Evolutionary conservation across 1,140 invertebrate species (phyloP).

Genomic region (Drosophila setifemur): DNA sequence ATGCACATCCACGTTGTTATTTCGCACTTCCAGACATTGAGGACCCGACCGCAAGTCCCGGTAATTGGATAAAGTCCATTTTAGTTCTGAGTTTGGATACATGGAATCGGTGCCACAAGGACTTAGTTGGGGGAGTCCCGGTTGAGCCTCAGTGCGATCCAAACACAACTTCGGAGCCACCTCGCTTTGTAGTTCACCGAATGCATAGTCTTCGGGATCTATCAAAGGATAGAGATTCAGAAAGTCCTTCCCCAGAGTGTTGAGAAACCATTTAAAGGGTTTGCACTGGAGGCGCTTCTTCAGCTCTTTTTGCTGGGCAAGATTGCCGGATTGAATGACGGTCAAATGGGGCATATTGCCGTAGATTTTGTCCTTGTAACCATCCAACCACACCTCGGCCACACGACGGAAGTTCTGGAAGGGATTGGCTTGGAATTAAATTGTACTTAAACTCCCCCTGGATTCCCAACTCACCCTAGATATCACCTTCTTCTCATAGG

Average conservation of each 20-base stretch:
- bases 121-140: conserved; percentile 85
- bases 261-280: conserved; percentile 97
- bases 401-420: conserved; percentile 92
- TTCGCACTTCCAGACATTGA: conserved; percentile 94
- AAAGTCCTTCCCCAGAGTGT: conserved; percentile 95
- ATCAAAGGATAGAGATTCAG: conserved; percentile 93
- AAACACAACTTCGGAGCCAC: conserved; percentile 88
- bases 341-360: conserved; percentile 89
- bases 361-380: conserved; percentile 94
- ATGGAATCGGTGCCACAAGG: conserved; percentile 83
- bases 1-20: conserved; percentile 85
- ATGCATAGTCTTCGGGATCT: conserved; percentile 93
- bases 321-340: conserved; percentile 87
- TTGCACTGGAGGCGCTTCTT: conserved; percentile 91
- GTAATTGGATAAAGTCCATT: conserved; percentile 91
- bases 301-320: conserved; percentile 88
- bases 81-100: conserved; percentile 84
- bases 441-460: background rate
- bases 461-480: conserved; percentile 38
- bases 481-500: conserved; percentile 10
- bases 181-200: conserved; percentile 88
- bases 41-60: conserved; percentile 92
- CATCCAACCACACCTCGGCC: conserved; percentile 99
- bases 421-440: too few relatives aligned
- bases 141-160: conserved; percentile 86